Base-by-base conservation (phyloP, 2,113 vertebrate species). In the Oreochromis spilurus region DNA sequence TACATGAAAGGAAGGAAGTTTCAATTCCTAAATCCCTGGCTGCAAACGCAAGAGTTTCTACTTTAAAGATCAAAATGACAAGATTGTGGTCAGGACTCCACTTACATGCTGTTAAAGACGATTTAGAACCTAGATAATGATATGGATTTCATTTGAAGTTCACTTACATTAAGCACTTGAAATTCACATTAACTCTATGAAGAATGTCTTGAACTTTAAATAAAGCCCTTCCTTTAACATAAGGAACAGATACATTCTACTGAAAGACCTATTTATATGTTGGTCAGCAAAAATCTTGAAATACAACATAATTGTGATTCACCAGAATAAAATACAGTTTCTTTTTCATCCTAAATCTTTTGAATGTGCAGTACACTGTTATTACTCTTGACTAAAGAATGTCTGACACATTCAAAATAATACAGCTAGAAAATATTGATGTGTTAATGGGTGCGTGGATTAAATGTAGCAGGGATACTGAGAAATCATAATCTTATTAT, bases 131-230 rank as follows among this genome's bases (percentile, higher is more conserved):
- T 19, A 77, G 82, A 60, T 91, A 89, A 87, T 83, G 77, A 87
- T 82, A 29, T 26, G 10, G 79, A 87, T 88, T 84, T 91, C 79
- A 67, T 88, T 86, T 93, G 84, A 88, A 91, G 75, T 88, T 70
- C 58, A 60, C 80, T 88, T 82, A 55, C 77, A 79, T 72, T 60
- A 89, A 81, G 77, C 17, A 54, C 82, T 82, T 89, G 75, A 88
- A 79, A 65, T 31, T 29, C 8, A 7, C 79, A 79, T 87, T 88
- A 91, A 88, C 87, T 45, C 87, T 3, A 10, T 16, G 4, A 84
- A 84, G 70, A 65, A 86, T 70, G 29, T 34, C 26, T 29, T 83
- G 65, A 86, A 84, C 82, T 84, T 88, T 60, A 58, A 62, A 83
- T 62, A 31, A 86, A 80, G 19, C 38, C 50, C 54, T 82, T 88